Evolutionary conservation across 2,888 invertebrate genomes (phyloP).

Genomic region (Tortricodes alternella): DNA sequence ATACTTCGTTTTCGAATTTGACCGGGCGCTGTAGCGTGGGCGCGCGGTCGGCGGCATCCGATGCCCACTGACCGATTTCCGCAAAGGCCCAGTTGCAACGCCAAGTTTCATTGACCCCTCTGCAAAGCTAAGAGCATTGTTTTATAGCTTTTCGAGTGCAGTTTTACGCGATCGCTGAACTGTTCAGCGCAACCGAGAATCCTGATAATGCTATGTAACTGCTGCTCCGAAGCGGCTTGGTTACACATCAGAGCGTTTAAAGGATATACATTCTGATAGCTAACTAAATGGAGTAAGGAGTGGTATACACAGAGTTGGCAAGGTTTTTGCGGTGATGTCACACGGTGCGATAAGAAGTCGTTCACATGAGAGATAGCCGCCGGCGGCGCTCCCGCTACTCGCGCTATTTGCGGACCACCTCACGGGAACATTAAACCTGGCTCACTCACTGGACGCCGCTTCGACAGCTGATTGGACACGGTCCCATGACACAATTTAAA

Average conservation of each 20-base stretch:
- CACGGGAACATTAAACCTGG: constrained; percentile 53
- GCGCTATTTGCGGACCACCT: constrained; percentile 68
- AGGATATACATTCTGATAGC: constrained; percentile 33
- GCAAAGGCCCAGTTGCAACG: constrained; percentile 42
- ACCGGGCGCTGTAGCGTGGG: constrained; percentile 32
- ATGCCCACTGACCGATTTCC: constrained; percentile 33
- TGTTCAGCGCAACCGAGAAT: constrained; percentile 32
- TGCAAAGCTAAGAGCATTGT: constrained; percentile 34
- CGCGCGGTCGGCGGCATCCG: constrained; percentile 36
- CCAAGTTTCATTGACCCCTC: constrained; percentile 53
- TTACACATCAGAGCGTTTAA: constrained; percentile 2
- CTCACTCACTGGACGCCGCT: constrained; percentile 38
- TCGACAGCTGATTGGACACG: constrained; percentile 50
- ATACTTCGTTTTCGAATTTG: constrained; percentile 31
- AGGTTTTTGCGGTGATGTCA: constrained; percentile 61
- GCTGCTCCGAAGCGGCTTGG: constrained; percentile 14
- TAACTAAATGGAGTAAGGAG: too few species aligned
- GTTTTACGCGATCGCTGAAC: constrained; percentile 37
- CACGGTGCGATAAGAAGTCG: constrained; percentile 70
- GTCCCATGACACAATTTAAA: constrained; percentile 14
- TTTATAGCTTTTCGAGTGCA: constrained; percentile 52
- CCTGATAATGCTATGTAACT: constrained; percentile 16
- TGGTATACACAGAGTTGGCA: constrained; percentile 39
- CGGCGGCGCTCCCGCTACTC: constrained; percentile 39
- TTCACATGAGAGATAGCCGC: constrained; percentile 64